phyloP scores from a whole-genome alignment of 2,797 vertebrate species.

The Megalops cyprinoides region DNA sequence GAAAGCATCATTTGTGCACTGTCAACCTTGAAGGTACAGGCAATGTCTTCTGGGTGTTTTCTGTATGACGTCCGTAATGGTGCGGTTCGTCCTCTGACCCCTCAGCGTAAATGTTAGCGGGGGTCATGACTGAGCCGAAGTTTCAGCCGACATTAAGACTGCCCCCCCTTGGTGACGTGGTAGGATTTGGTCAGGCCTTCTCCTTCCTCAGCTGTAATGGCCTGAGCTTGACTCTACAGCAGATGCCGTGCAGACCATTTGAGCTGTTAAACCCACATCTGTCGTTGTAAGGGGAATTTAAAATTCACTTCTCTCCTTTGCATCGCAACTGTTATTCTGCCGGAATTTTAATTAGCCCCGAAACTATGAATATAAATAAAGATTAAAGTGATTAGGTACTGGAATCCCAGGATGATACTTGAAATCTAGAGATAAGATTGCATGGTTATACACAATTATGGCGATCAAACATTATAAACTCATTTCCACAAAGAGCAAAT shows the following conservation, averaged over 20 bases:
- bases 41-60: too few species aligned
- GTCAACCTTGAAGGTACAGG: too few species aligned
- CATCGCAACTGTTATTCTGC: neutral
- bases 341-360: constrained; percentile 14
- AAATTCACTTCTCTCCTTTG: neutral
- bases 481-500: constrained; percentile 21
- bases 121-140: neutral
- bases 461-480: neutral
- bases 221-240: neutral
- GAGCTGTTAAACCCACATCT: constrained; percentile 2
- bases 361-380: constrained; percentile 31
- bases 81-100: neutral
- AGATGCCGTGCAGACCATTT: neutral
- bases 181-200: neutral
- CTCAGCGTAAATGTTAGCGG: neutral
- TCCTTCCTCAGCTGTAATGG: neutral
- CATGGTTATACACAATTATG: constrained; percentile 12
- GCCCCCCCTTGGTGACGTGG: neutral
- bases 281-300: constrained; percentile 3
- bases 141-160: neutral
- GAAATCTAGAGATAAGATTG: constrained; percentile 22
- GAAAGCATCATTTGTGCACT: too few species aligned
- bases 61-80: too few species aligned
- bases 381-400: constrained; percentile 24
- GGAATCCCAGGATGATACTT: constrained; percentile 26